Evolutionary conservation across 1,140 invertebrate genomes (phyloP), one percentile per base, ranked within the genome.

Genomic region (Lepeophtheirus salmonis): DNA sequence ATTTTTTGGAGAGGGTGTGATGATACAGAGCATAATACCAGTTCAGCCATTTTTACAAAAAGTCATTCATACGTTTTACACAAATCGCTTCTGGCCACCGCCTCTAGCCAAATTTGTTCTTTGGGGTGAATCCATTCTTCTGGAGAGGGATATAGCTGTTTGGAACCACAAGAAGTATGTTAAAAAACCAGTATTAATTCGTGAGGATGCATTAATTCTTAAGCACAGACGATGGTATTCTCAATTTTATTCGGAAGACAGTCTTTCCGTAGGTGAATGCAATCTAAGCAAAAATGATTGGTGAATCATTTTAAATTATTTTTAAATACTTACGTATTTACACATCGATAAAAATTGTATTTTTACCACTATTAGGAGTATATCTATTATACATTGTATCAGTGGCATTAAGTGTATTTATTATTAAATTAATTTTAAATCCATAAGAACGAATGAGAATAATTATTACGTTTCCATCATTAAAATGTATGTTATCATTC

Each of bases 81-180:
- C 78, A 0, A 75, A 79, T 0, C 64, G 67, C 0, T 70, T 73
- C 0, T 64, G 68, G 0, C 69, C 72, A 2, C 78, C 77, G 0
- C 75, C 79, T 0, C 76, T 83, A 12, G 79, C 80, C 0, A 82
- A 78, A 57, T 69, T 87, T 10, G 68, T 83, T 13, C 75, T 90
- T 2, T 57, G 13, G 26, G 55, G 55, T 17, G 55, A 55, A 12
- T 48, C 24, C 64, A 73, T 73, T 62, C 70, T 87, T 84, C 80
- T 92, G 67, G 80, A 88, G 68, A 75, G 88, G 2, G 89, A 94
- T 67, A 79, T 91, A 0, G 76, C 77, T 60, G 80, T 92, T 3
- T 94, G 89, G 89, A 90, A 90, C 67, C 80, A 83, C 71, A 92
- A 92, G 67, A 77, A 74, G 41, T 90, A 80, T 68, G 69, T 81